A percentile compares a stretch with the other conserved stretches of the same genome.
These are phyloP conservation scores for Notarius quadriscutis DNA, from an alignment of 2,113 vertebrate genomes.

Conservation along the genomic window DNA sequence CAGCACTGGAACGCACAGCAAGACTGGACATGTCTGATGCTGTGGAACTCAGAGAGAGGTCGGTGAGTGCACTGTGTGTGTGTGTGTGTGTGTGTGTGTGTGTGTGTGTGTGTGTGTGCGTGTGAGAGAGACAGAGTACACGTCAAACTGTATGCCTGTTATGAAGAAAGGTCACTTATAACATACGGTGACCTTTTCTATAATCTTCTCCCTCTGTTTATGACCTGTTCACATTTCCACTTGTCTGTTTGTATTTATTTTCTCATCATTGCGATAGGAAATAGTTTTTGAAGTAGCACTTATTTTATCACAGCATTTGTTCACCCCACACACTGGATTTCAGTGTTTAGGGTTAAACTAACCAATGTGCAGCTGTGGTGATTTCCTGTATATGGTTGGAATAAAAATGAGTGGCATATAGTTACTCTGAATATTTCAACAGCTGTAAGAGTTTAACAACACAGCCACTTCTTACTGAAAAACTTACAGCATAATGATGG, in stretches of 20 bases:
- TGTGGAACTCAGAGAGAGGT: constrained; percentile 71
- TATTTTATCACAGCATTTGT: not conserved
- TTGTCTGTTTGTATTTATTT: not conserved
- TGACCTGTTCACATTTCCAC: not conserved
- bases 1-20: constrained; percentile 26
- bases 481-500: not conserved
- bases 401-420: not conserved
- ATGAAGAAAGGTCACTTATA: constrained; percentile 8
- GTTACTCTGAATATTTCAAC: not conserved
- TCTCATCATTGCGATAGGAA: constrained; percentile 14
- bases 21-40: constrained; percentile 56
- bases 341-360: not conserved
- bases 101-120: not conserved
- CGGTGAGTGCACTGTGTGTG: constrained; percentile 62
- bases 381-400: not conserved
- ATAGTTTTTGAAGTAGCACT: not conserved
- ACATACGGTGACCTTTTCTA: constrained; percentile 17
- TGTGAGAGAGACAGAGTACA: not conserved
- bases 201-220: not conserved
- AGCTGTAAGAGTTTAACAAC: not conserved
- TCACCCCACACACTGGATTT: not conserved
- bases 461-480: not conserved
- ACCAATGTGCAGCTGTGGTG: not conserved
- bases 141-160: constrained; percentile 41
- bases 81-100: not conserved